Evolutionary conservation across 2,113 vertebrate species (phyloP), one percentile per base, ranked within the genome.

Genomic region (Verasper variegatus): DNA sequence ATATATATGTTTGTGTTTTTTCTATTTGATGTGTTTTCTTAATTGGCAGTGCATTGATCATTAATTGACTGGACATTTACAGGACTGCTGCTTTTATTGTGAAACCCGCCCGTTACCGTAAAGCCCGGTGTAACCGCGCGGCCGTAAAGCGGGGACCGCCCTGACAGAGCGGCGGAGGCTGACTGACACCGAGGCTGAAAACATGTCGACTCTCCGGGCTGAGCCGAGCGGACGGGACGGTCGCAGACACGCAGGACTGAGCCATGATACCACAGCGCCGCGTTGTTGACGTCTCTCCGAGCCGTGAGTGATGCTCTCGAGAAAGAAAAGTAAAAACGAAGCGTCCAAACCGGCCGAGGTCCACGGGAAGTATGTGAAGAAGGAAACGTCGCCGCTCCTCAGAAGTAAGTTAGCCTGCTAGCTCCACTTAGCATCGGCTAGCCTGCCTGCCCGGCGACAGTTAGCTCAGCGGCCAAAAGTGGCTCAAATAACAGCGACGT

Each of bases 351-450:
- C 97, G 77, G 95, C 96, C 67, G 98, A 99, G 94, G 97, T 99
- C 58, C 97, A 97, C 94, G 97, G 97, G 72, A 98, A 98, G 76
- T 99, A 98, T 94, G 96, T 99, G 91, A 99, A 98, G 95, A 98
- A 98, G 94, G 97, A 99, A 93, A 98, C 97, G 61, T 97, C 96
- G 81, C 97, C 97, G 68, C 93, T 98, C 80, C 95, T 98, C 60
- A 95, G 96, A 93, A 98, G 97, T 99, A 94, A 98, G 87, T 9
- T 68, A 70, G 62, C 63, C 23, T 15, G 57, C 42, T 86, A 80
- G 42, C 54, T 58, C 37, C 0, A 5, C 40, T 14, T 84, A 54
- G 51, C 51, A 20, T 54, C 51, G 51, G 20, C 51, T 54, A 54
- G 47, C 47, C 47, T 51, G 47, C 47, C 47, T 51, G 47, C 47